Evolutionary conservation across 2,888 invertebrate genomes (phyloP).

Genomic region (Drosophila helvetica): DNA sequence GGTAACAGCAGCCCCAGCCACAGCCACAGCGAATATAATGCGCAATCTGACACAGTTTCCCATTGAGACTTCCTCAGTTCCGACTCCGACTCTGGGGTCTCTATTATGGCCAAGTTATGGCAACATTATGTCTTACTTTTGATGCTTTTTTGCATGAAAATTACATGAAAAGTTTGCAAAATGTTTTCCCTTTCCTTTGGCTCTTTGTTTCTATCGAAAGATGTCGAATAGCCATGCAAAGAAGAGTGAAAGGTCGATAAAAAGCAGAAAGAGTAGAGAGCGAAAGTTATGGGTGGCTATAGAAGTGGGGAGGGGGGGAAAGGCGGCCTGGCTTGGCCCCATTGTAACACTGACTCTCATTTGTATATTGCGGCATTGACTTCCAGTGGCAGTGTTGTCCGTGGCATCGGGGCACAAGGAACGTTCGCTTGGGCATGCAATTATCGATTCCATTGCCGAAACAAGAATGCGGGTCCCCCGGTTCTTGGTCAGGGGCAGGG

Average conservation of each 20-base stretch:
- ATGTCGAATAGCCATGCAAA: constrained; percentile 14
- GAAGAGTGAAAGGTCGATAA: constrained; percentile 41
- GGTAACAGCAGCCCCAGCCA: constrained; percentile 1
- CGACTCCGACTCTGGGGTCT: constrained; percentile 13
- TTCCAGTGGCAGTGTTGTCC: constrained; percentile 33
- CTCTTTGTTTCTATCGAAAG: not conserved
- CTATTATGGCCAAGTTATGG: constrained; percentile 38
- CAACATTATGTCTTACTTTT: constrained; percentile 43
- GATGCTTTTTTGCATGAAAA: constrained; percentile 40
- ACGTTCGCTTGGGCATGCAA: constrained; percentile 52
- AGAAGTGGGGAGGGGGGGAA: constrained; percentile 6
- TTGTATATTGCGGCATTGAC: constrained; percentile 33
- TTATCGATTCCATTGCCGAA: constrained; percentile 61
- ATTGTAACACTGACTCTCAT: constrained; percentile 43
- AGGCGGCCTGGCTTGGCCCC: not conserved
- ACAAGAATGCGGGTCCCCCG: constrained; percentile 52
- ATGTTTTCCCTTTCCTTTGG: constrained; percentile 19
- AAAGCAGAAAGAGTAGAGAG: constrained; percentile 23
- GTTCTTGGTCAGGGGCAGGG: constrained; percentile 1
- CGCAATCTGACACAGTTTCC: constrained; percentile 70
- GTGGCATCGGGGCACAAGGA: constrained; percentile 9
- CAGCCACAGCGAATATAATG: constrained; percentile 55
- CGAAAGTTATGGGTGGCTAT: constrained; percentile 29
- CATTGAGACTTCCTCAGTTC: constrained; percentile 52
- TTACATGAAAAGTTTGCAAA: constrained; percentile 20